A percentile compares a stretch with the other conserved stretches of the same genome.
Conservation (phyloP, 2,797 vertebrate species). For the Epinephelus coioides region DNA sequence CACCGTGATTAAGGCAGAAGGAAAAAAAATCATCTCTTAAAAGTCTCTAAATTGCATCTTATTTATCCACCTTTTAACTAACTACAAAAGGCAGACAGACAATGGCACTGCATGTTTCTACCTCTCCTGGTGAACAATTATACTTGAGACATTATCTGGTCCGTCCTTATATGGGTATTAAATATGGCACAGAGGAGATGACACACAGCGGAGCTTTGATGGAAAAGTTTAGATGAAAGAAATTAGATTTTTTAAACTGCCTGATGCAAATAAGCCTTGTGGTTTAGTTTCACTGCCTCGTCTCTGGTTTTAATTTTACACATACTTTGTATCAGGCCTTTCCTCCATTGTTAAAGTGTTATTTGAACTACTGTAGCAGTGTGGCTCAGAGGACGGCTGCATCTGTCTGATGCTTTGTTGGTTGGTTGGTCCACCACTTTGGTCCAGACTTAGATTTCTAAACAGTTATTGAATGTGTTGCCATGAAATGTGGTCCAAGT, state of each 20-base stretch:
- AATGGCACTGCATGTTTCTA: constrained; percentile 96
- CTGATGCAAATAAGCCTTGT: background rate
- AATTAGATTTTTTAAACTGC: constrained; percentile 48
- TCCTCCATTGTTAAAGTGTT: background rate
- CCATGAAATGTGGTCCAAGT: background rate
- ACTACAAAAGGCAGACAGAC: constrained; percentile 91
- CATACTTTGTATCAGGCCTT: background rate
- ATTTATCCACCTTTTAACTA: constrained; percentile 91
- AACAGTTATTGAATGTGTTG: too few species aligned
- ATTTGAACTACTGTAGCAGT: background rate
- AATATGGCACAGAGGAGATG: constrained; percentile 73
- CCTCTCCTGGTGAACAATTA: constrained; percentile 92
- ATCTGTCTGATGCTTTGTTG: background rate
- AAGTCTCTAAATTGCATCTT: constrained; percentile 99
- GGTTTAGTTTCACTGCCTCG: background rate
- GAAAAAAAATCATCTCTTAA: constrained; percentile 92
- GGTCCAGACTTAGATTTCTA: background rate
- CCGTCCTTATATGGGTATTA: constrained; percentile 85
- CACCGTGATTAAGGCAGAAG: constrained; percentile 89
- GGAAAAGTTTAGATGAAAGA: constrained; percentile 83
- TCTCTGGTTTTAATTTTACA: background rate
- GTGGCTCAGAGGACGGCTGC: background rate
- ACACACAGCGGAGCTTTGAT: constrained; percentile 72
- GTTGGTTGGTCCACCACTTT: background rate
- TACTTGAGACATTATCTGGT: constrained; percentile 90